Base-by-base conservation (phyloP, 2,797 vertebrate species). In the Schizopygopsis pylzovi region DNA sequence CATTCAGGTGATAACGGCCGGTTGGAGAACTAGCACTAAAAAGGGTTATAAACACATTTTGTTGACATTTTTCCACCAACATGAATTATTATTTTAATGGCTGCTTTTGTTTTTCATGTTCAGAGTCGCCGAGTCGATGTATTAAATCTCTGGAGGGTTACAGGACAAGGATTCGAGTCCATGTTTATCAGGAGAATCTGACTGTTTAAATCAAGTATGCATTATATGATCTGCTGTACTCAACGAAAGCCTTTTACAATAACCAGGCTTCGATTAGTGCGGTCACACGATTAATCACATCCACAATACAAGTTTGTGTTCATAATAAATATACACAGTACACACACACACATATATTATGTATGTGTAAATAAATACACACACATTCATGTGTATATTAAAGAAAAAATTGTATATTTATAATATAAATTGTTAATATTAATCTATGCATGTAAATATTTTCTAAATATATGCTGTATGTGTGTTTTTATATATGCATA, bases 61-160 rank as follows among this genome's bases (percentile, higher is more conserved):
- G 15, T 54, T 79, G 59, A 11, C 59, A 37, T 16, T 72, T 22
- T 28, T 59, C 37, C 71, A 39, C 20, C 18, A 25, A 4, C 22
- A 33, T 47, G 13, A 3, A 20, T 28, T 15, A 10, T 67, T 8
- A 25, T 76, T 76, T 75, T 47, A n/a, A 28, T 37, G 49, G 45
- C 28, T 70, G 49, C 4, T 82, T 22, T 73, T 83, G 56, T 22
- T 12, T 52, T 61, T 67, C 33, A 13, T 28, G 72, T 83, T 76
- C 15, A 67, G 33, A 54, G 2, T 13, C 4, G 18, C 8, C 8
- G 45, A 84, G 16, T 22, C 4, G 9, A 83, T 67, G 72, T 77
- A 28, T 75, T 15, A 25, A 65, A 49, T 1, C 43, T 75, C 4
- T 47, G n/a, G 10, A 76, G 47, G 37, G 67, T 82, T 68, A 28